Evolutionary conservation across 2,888 invertebrate species (phyloP).

Genomic region (Nipponacmea schrenckii): DNA sequence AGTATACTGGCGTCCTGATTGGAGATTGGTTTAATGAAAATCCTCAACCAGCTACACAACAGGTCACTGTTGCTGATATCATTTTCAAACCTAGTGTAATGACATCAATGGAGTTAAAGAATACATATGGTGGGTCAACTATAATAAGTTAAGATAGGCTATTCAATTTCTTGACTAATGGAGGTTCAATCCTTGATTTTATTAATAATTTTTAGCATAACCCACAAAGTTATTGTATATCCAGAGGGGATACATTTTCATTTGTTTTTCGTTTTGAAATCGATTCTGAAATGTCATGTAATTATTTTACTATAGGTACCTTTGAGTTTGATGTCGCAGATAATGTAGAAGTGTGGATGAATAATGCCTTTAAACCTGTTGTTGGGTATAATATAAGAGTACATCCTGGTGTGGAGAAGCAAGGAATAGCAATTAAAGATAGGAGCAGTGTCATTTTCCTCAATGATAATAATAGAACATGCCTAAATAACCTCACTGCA

Average conservation of each 20-base stretch:
- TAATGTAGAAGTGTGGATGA: background rate
- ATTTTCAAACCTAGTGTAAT: background rate
- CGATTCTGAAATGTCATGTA: too few relatives aligned
- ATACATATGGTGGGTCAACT: background rate
- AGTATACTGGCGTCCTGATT: background rate
- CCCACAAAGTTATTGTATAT: too few relatives aligned
- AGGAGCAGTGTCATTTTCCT: background rate
- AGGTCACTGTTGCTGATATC: background rate
- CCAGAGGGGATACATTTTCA: too few relatives aligned
- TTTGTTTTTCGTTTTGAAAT: too few relatives aligned
- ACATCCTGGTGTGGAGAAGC: background rate
- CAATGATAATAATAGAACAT: background rate
- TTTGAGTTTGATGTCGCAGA: too few relatives aligned
- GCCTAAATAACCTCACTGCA: background rate
- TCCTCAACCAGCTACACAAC: background rate
- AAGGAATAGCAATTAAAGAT: background rate
- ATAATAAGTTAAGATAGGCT: too few relatives aligned
- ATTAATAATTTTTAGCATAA: too few relatives aligned
- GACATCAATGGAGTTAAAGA: background rate
- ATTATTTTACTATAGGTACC: too few relatives aligned
- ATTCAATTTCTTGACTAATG: too few relatives aligned
- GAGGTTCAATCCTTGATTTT: too few relatives aligned
- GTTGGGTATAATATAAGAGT: background rate
- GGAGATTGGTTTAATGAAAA: background rate
- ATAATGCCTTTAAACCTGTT: background rate